A percentile compares a stretch with the other conserved stretches of the same genome.
phyloP scores from a whole-genome alignment of 2,797 vertebrate species.

The Syngnathus rostellatus region DNA sequence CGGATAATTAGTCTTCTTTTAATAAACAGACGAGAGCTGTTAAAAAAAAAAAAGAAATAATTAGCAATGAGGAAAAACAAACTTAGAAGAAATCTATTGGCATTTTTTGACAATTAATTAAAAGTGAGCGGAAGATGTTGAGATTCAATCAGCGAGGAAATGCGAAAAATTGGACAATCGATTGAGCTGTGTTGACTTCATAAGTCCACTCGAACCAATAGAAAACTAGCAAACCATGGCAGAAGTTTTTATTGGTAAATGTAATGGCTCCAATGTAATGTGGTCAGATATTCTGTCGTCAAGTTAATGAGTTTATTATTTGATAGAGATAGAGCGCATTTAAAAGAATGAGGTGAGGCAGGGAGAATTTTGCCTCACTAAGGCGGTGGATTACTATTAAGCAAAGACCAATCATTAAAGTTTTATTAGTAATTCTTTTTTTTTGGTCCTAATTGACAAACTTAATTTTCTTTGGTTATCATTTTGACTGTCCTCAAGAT shows the following conservation, averaged over 20 bases:
- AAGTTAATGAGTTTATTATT: neutral
- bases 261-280: too few relatives aligned
- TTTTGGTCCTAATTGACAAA: too few relatives aligned
- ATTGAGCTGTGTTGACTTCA: too few relatives aligned
- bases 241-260: neutral
- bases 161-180: neutral
- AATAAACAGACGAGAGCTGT: neutral
- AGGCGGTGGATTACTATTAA: neutral
- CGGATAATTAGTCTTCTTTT: slow-evolving; percentile 1
- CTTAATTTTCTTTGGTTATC: too few relatives aligned
- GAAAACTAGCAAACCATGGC: neutral
- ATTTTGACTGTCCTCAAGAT: neutral
- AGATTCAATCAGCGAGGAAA: neutral
- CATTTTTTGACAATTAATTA: neutral
- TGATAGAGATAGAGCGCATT: too few relatives aligned
- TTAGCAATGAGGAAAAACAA: neutral
- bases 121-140: neutral
- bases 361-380: neutral
- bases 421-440: neutral
- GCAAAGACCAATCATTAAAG: neutral
- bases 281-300: neutral
- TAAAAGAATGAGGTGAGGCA: neutral
- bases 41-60: neutral
- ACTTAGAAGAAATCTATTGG: neutral
- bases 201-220: too few relatives aligned